Conservation (phyloP, 2,797 vertebrate species). For the Gallinago solitaria region DNA sequence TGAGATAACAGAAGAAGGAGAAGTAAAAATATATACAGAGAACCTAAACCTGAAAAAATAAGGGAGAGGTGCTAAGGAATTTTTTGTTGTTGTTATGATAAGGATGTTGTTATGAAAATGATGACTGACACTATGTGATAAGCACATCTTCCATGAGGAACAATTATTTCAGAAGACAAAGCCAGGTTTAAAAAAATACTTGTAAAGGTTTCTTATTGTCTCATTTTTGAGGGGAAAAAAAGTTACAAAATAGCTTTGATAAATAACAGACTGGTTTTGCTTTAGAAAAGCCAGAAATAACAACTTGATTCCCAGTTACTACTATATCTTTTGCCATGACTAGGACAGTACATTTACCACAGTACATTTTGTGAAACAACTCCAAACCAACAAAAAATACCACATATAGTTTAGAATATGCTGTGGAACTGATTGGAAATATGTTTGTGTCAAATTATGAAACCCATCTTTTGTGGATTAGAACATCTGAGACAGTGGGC, state of each 20-base stretch:
- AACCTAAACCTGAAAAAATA: neutral
- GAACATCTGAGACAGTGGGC: neutral
- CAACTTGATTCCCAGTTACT: neutral
- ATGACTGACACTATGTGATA: neutral
- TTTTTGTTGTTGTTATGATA: neutral
- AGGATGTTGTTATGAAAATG: neutral
- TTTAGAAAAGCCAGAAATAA: neutral
- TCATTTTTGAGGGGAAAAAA: neutral
- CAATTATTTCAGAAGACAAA: neutral
- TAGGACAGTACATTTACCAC: neutral
- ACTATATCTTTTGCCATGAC: neutral
- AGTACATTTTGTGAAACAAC: neutral
- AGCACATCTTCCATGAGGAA: neutral
- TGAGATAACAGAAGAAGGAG: neutral
- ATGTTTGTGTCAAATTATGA: neutral
- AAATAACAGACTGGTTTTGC: neutral
- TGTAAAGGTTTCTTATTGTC: neutral
- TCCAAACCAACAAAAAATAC: neutral
- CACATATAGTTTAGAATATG: neutral
- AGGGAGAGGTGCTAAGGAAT: neutral
- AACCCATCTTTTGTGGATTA: neutral
- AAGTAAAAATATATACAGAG: neutral
- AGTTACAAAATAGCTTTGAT: neutral
- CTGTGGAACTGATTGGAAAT: neutral
- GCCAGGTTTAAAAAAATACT: neutral